Evolutionary conservation across 1,140 invertebrate genomes (phyloP).

Genomic region (Oncopeltus fasciatus): DNA sequence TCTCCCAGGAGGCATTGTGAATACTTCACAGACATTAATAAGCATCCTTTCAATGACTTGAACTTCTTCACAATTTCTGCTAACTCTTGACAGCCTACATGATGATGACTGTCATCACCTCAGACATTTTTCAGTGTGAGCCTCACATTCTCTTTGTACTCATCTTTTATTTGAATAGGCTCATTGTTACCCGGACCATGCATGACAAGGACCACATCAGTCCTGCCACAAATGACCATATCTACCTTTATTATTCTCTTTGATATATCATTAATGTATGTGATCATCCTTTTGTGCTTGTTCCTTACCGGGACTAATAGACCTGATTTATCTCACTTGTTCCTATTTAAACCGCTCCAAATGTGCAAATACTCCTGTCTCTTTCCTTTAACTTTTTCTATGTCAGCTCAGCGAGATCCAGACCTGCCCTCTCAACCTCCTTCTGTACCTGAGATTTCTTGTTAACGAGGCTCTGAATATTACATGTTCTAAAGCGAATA

Average conservation of each 20-base stretch:
- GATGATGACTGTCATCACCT: no score
- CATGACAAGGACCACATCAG: background rate
- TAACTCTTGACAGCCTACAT: background rate
- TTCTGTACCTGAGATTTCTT: background rate
- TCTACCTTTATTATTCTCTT: background rate
- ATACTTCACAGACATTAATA: no score
- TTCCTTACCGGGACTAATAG: background rate
- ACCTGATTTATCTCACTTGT: background rate
- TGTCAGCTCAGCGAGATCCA: background rate
- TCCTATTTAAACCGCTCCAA: background rate
- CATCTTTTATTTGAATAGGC: background rate
- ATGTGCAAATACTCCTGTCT: background rate
- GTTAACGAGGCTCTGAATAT: background rate
- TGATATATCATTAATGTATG: background rate
- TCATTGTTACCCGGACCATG: background rate
- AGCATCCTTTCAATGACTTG: background rate
- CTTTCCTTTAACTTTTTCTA: background rate
- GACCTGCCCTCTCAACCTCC: background rate
- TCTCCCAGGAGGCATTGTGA: no score
- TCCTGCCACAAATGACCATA: background rate
- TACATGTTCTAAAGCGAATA: background rate
- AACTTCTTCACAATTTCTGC: background rate
- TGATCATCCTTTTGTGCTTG: background rate
- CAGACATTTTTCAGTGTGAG: background rate
- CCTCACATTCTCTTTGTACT: background rate